Percentiles rank a stretch among this genome's conserved stretches.
These are phyloP conservation scores for Plutella xylostella DNA, from an alignment of 2,888 invertebrate species.

Conservation along the genomic window DNA sequence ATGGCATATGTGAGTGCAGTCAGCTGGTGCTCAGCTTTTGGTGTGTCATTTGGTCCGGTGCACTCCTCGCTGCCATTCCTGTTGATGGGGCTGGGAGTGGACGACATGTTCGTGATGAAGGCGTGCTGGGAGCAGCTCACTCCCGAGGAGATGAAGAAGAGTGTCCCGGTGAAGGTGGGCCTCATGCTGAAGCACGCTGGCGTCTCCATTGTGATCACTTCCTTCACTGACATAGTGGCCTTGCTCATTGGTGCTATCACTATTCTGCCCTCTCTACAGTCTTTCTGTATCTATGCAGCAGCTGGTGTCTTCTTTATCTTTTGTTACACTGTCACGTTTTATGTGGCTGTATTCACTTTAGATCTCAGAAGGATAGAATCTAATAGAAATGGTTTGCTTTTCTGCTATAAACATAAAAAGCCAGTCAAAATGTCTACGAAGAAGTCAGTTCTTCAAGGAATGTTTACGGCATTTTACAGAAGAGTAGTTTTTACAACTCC, in stretches of 20 bases:
- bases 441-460: slow-evolving; percentile 68
- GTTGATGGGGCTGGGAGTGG: slow-evolving; percentile 83
- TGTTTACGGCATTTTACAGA: slow-evolving; percentile 72
- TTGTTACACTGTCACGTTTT: slow-evolving; percentile 83
- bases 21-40: slow-evolving; percentile 77
- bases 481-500: slow-evolving; percentile 74
- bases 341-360: slow-evolving; percentile 80
- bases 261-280: slow-evolving; percentile 82
- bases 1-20: slow-evolving; percentile 79
- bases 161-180: slow-evolving; percentile 75
- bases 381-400: slow-evolving; percentile 74
- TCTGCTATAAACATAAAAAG: slow-evolving; percentile 74
- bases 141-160: slow-evolving; percentile 56
- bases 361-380: slow-evolving; percentile 74
- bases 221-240: slow-evolving; percentile 84
- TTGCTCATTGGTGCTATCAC: slow-evolving; percentile 84
- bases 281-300: slow-evolving; percentile 86
- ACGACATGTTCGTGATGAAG: slow-evolving; percentile 89
- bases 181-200: slow-evolving; percentile 83
- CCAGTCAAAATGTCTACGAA: slow-evolving; percentile 63
- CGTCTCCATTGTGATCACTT: slow-evolving; percentile 86
- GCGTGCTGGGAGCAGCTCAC: slow-evolving; percentile 79
- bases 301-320: slow-evolving; percentile 81
- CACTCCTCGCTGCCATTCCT: slow-evolving; percentile 86
- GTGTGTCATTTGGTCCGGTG: slow-evolving; percentile 82